Percentiles rank a stretch among this genome's conserved stretches.
These are phyloP conservation scores for Nothobranchius kuhntae DNA, from an alignment of 2,113 vertebrate species.

Conservation along the genomic window DNA sequence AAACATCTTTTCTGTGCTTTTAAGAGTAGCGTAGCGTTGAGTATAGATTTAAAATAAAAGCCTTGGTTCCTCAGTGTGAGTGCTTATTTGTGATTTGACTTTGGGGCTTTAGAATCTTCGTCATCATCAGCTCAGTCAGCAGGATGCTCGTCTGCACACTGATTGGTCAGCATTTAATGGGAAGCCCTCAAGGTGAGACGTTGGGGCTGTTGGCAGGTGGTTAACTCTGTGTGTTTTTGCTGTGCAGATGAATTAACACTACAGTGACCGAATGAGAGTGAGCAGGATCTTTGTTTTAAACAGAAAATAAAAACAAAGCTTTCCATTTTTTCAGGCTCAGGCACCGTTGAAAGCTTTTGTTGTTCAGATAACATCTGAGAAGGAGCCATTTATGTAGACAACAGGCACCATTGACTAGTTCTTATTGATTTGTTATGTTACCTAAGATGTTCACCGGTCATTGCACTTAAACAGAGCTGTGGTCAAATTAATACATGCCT, in stretches of 20 bases:
- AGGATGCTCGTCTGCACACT: slow-evolving; percentile 29
- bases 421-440: no score
- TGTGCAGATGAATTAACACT: not conserved
- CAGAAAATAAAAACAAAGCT: not conserved
- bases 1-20: not conserved
- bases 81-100: slow-evolving; percentile 11
- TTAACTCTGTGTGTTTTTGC: not conserved
- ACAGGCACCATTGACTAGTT: not conserved
- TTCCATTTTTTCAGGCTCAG: no score
- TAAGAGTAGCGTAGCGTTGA: not conserved
- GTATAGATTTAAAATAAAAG: not conserved
- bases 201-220: slow-evolving; percentile 13
- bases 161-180: slow-evolving; percentile 37
- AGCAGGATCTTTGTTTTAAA: not conserved
- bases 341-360: not conserved
- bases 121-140: slow-evolving; percentile 36
- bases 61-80: not conserved
- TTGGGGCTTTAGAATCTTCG: slow-evolving; percentile 1
- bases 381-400: not conserved
- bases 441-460: no score
- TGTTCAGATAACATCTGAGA: not conserved
- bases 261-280: not conserved
- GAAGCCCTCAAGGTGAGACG: slow-evolving; percentile 22
- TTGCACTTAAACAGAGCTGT: no score
- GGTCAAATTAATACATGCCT: no score